phyloP scores from a whole-genome alignment of 2,113 vertebrate species.

The Catharus bicknelli region DNA sequence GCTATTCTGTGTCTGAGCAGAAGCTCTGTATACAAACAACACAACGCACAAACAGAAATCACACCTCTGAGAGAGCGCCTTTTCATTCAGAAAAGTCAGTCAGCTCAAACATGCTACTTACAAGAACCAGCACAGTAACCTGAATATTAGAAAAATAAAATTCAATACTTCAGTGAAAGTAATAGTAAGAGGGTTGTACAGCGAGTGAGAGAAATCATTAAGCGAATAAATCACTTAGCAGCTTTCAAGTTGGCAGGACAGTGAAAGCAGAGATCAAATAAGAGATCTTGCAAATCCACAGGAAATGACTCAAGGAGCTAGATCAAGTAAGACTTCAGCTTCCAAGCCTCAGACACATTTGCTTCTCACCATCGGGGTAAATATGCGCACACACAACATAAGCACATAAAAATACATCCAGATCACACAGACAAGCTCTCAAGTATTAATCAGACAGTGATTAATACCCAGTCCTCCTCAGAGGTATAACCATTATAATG shows the following conservation, averaged over 20 bases:
- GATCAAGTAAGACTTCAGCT: not conserved
- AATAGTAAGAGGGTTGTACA: not conserved
- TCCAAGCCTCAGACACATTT: not conserved
- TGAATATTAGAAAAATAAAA: not conserved
- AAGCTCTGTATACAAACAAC: slow-evolving; percentile 25
- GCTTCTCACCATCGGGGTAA: not conserved
- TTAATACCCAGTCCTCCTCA: not conserved
- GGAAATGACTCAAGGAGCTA: slow-evolving; percentile 45
- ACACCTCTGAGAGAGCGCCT: slow-evolving; percentile 20
- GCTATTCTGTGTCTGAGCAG: not conserved
- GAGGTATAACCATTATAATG: not conserved
- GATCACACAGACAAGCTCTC: not conserved
- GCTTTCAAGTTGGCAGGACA: not conserved
- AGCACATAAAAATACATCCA: not conserved
- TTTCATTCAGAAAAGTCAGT: slow-evolving; percentile 57
- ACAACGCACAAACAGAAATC: slow-evolving; percentile 1
- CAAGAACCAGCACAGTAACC: not conserved
- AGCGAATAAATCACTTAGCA: not conserved
- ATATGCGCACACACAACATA: not conserved
- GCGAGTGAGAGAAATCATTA: not conserved
- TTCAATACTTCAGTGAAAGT: not conserved
- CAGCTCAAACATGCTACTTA: not conserved
- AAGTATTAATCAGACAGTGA: not conserved
- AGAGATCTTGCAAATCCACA: slow-evolving; percentile 14
- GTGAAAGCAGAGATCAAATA: slow-evolving; percentile 26